Conservation (phyloP, 1,140 invertebrate species). For the Papilio helenus region DNA sequence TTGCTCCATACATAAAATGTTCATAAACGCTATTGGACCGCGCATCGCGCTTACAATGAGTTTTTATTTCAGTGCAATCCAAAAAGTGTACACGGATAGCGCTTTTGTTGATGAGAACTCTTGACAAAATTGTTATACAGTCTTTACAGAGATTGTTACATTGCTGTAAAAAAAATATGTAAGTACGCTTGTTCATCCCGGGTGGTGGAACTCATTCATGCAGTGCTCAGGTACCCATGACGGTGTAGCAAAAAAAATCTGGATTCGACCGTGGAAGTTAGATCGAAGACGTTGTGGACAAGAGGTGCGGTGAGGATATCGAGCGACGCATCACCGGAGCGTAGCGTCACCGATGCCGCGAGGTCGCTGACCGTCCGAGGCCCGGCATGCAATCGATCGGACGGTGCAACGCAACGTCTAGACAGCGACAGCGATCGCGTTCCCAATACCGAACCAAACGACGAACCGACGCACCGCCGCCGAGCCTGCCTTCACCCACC, state of each 20-base stretch:
- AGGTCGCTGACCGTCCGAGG: constrained; percentile 81
- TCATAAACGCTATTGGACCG: constrained; percentile 18
- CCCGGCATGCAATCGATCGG: constrained; percentile 80
- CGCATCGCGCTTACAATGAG: constrained; percentile 19
- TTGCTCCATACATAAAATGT: constrained; percentile 35
- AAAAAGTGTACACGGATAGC: constrained; percentile 16
- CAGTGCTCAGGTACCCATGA: constrained; percentile 16
- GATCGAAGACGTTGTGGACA: constrained; percentile 18
- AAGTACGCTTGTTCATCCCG: background rate
- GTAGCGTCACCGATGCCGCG: constrained; percentile 81
- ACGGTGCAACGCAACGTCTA: constrained; percentile 81
- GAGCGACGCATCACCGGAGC: constrained; percentile 78
- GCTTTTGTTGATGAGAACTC: background rate
- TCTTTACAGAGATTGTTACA: background rate
- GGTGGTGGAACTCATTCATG: constrained; percentile 14
- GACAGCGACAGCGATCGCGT: constrained; percentile 70
- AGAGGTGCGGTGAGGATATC: constrained; percentile 65
- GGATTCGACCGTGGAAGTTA: background rate
- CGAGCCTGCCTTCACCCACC: constrained; percentile 63
- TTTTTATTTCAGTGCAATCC: constrained; percentile 25
- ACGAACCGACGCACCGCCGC: constrained; percentile 6
- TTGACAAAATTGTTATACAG: background rate
- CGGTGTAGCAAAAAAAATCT: background rate
- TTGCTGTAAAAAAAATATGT: background rate
- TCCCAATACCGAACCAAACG: constrained; percentile 22